Base-by-base conservation (phyloP, 2,113 vertebrate genomes). In the Gulo gulo region DNA sequence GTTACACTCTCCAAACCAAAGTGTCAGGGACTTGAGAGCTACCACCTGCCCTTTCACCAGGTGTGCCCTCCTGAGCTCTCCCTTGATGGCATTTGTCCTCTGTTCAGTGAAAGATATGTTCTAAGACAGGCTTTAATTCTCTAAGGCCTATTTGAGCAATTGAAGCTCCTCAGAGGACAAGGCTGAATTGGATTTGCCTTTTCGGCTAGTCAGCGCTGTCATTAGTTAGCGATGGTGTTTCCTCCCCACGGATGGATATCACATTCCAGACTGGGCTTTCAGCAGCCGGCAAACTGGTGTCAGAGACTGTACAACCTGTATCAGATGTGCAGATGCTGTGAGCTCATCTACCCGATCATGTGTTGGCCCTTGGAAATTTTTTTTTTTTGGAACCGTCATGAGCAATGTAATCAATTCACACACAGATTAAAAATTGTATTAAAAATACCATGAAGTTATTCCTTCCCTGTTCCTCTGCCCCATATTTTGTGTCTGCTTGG, bases 401-500 rank as follows among this genome's bases (percentile, higher is more conserved):
- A 74, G 94, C 78, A 71, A 50, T 24, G 83, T 81, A 91, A 52
- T 88, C 14, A 39, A 65, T 90, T 85, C 36, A 42, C 39, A 69
- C 12, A 12, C 26, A 31, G 2, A 42, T 93, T 80, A 36, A 36
- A 80, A 61, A 59, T 55, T 31, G 21, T 47, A n/a, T 42, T 84
- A 20, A n/a, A 73, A 83, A 29, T 39, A 36, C 0, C 26, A n/a
- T 55, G 15, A 36, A 1, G 18, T 42, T 50, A 11, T 42, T 29
- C 10, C 5, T 0, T 3, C 24, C 5, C 15, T n/a, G 16, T 16
- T 5, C 2, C 3, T 20, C 1, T 9, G 2, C 20, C 26, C 5
- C 2, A 42, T 67, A 59, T 59, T 50, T 5, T 84, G 4, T 31
- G 6, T 47, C 26, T 95, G 0, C 34, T 95, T n/a, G 6, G 36